Evolutionary conservation across 1,140 invertebrate genomes (phyloP), one percentile per base, ranked within the genome.

Genomic region (Potamilus streckersoni): DNA sequence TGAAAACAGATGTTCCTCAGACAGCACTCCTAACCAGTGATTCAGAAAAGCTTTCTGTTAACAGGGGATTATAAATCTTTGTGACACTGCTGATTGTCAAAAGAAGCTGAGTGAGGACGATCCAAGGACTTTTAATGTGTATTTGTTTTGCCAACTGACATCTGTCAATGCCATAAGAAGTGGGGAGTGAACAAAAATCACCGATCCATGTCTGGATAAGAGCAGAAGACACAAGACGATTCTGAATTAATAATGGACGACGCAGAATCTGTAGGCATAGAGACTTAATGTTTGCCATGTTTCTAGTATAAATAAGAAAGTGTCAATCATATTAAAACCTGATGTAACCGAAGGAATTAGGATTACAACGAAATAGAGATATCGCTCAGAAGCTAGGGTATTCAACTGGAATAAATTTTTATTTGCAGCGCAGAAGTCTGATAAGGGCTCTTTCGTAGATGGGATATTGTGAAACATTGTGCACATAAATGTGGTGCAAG

Each of bases 131-230:
- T 31, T 31, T 1, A 31, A 31, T 31, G 27, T 31, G 27, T 31
- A 31, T 31, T 31, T 31, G 27, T 31, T 31, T 2, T 31, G 27
- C 27, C 27, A 4, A 31, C 2, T 61, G 20, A 19, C 20, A 61
- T 61, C 20, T 3, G 66, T 73, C 31, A 73, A 65, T 66, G 71
- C 62, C 58, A 73, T 63, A 57, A 65, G 71, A 73, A 49, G 71
- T 56, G 71, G 71, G 4, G 71, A 73, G 49, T 63, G 62, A 20
- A 57, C 38, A 14, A 2, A 73, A 73, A 73, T 23, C 65, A 11
- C 64, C 15, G 49, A 66, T 66, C 55, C 11, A 13, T 56, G 6
- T n/a, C 0, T 73, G 62, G 62, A 31, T 55, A 1, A 31, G n/a
- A 65, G 66, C 57, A 66, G 13, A 23, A 38, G 62, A 19, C 11